A percentile compares a stretch with the other conserved stretches of the same genome.
Evolutionary conservation across 2,888 invertebrate genomes (phyloP).

Genomic region (Proisotoma minuta): DNA sequence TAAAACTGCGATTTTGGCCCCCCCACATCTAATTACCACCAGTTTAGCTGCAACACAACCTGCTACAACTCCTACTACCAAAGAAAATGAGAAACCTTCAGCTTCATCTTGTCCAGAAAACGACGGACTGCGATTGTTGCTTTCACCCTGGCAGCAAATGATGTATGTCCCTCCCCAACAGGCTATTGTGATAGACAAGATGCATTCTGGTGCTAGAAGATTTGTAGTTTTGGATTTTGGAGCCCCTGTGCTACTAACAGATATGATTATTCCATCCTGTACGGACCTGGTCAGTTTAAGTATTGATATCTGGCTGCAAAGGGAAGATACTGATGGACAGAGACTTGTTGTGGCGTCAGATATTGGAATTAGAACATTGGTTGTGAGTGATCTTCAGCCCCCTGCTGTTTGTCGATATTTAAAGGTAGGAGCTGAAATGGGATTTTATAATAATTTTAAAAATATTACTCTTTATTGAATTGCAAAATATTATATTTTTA

Average conservation of each 20-base stretch:
- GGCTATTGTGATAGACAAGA: slow-evolving; percentile 76
- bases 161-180: slow-evolving; percentile 73
- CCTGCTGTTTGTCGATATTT: slow-evolving; percentile 82
- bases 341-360: slow-evolving; percentile 74
- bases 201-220: slow-evolving; percentile 89
- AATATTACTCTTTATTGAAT: background rate
- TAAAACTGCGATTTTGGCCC: too few relatives aligned
- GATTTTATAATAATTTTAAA: background rate
- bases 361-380: slow-evolving; percentile 77
- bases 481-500: slow-evolving; percentile 19
- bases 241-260: slow-evolving; percentile 76
- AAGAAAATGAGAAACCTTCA: background rate
- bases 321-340: slow-evolving; percentile 74
- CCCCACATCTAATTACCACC: slow-evolving; percentile 6
- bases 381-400: slow-evolving; percentile 83
- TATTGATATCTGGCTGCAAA: slow-evolving; percentile 82
- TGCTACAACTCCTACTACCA: background rate
- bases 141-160: slow-evolving; percentile 71
- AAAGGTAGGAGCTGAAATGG: slow-evolving; percentile 60
- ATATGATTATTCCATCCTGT: slow-evolving; percentile 75
- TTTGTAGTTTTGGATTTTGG: slow-evolving; percentile 90
- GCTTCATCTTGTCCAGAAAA: slow-evolving; percentile 17
- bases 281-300: slow-evolving; percentile 62
- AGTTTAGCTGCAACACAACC: background rate
- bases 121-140: slow-evolving; percentile 34